Base-by-base conservation (phyloP, 2,113 vertebrate genomes). In the Proteles cristata region DNA sequence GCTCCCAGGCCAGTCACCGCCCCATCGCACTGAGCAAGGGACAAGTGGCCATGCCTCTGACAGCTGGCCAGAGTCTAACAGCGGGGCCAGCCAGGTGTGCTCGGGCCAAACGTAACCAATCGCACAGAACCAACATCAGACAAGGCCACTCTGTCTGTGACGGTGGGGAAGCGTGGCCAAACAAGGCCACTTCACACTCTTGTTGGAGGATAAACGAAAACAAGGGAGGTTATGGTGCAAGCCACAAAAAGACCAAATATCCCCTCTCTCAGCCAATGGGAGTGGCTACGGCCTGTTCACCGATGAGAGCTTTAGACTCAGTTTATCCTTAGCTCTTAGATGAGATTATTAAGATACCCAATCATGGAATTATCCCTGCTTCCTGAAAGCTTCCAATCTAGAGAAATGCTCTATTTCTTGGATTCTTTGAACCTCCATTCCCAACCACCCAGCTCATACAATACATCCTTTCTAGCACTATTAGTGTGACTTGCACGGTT, bases 401-500 rank as follows among this genome's bases (percentile, higher is more conserved):
- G 53, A 68, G 39, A 48, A 76, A 82, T 12, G 16, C 10, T n/a
- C 15, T 21, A 7, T 19, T 5, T 69, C 16, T 83, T 17, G 33
- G 90, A 58, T 5, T 69, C 16, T 83, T 17, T 39, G 90, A 58
- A 26, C 3, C 3, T 19, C 48, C 39, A 2, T 33, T 23, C 2
- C 58, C 50, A 53, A 17, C 7, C 7, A 50, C 43, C 11, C 35
- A 35, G 5, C 21, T 58, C 50, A 83, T 35, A 4, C 7, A 9
- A 3, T 5, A 68, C 25, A 19, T 65, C 35, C 77, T 88, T 53
- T 69, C 76, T 17, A 50, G 26, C 0, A 2, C 14, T 58, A 17
- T 81, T n/a, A 4, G 4, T 8, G 16, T 79, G 83, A 35, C 0
- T 4, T 10, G 7, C 53, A 4, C 0, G 0, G 25, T 11, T 84